Conservation (phyloP, 2,113 vertebrate species). For the Microtus pennsylvanicus region DNA sequence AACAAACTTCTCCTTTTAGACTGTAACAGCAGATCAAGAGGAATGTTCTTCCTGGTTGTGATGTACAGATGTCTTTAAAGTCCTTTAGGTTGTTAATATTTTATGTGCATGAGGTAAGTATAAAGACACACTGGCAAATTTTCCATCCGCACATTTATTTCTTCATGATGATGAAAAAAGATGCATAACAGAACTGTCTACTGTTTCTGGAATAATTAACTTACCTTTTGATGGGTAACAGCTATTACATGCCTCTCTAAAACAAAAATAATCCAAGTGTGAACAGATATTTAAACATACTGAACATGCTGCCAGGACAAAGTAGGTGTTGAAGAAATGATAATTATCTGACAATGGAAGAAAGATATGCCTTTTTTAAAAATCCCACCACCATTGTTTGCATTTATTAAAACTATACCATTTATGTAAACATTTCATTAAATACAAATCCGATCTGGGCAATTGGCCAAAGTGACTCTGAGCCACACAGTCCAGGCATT, state of each 20-base stretch:
- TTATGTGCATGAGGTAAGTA: background rate
- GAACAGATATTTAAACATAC: slow-evolving; percentile 16
- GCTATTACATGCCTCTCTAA: background rate
- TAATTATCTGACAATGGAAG: slow-evolving; percentile 32
- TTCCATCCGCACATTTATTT: background rate
- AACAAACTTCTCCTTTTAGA: background rate
- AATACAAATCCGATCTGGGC: slow-evolving; percentile 23
- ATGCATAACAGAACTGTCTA: background rate
- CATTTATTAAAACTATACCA: slow-evolving; percentile 54
- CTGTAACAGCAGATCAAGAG: background rate
- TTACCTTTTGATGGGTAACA: background rate
- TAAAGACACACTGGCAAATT: background rate
- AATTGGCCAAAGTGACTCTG: slow-evolving; percentile 31
- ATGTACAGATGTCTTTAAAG: slow-evolving; percentile 1
- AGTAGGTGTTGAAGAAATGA: slow-evolving; percentile 3
- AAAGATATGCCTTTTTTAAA: slow-evolving; percentile 24
- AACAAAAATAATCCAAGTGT: slow-evolving; percentile 51
- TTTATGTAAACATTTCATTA: slow-evolving; percentile 55
- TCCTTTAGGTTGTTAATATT: background rate
- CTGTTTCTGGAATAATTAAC: slow-evolving; percentile 40
- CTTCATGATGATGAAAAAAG: background rate
- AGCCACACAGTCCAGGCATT: background rate
- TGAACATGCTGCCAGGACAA: background rate
- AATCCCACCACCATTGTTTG: slow-evolving; percentile 6
- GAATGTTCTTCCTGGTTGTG: background rate